These are phyloP conservation scores for Ditula angustiorana DNA, from an alignment of 2,888 invertebrate genomes.

Conservation along the genomic window DNA sequence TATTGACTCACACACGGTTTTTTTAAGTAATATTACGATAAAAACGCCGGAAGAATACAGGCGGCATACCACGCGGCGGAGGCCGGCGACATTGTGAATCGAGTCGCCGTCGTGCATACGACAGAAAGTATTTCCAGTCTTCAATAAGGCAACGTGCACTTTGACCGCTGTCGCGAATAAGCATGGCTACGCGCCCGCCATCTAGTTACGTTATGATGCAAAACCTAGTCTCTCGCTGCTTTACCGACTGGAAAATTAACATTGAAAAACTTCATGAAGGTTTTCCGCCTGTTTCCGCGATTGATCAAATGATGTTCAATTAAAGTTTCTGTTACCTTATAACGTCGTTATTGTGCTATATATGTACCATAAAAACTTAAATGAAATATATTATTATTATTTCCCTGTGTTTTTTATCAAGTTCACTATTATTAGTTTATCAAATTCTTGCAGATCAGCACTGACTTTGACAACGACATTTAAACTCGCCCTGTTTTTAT, in stretches of 20 bases:
- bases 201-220: constrained; percentile 50
- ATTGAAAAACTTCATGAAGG: constrained; percentile 27
- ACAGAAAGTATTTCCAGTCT: constrained; percentile 50
- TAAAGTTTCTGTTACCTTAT: neutral
- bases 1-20: constrained; percentile 50
- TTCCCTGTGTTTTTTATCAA: neutral
- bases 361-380: neutral
- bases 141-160: constrained; percentile 62
- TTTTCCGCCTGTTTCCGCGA: constrained; percentile 7
- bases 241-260: constrained; percentile 55
- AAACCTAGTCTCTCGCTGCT: constrained; percentile 49
- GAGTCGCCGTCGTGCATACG: constrained; percentile 52
- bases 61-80: constrained; percentile 43
- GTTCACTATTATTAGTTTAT: neutral
- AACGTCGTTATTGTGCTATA: neutral
- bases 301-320: neutral
- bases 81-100: constrained; percentile 51
- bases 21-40: constrained; percentile 41
- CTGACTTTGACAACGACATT: neutral
- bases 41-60: constrained; percentile 23
- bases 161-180: constrained; percentile 60
- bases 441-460: neutral
- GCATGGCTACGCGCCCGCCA: constrained; percentile 53
- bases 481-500: neutral
- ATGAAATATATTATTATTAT: neutral